Percentiles rank a stretch among this genome's conserved stretches.
These are phyloP conservation scores for Drosophila colorata DNA, from an alignment of 2,888 invertebrate species.

Conservation along the genomic window DNA sequence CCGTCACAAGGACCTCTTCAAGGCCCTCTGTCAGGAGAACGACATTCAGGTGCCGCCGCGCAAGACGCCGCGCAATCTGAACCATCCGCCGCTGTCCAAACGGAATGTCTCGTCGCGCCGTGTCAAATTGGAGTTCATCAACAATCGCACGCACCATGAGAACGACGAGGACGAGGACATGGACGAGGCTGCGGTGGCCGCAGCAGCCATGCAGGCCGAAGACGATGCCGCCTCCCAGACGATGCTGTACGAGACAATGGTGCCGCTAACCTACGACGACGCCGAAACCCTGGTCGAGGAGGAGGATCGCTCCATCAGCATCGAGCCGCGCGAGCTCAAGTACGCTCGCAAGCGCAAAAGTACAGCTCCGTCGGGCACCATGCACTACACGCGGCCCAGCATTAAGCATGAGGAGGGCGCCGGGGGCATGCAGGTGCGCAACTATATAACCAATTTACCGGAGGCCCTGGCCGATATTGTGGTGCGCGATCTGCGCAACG, in stretches of 20 bases:
- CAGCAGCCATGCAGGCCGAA: slow-evolving; percentile 74
- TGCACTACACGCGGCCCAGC: slow-evolving; percentile 44
- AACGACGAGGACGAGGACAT: slow-evolving; percentile 70
- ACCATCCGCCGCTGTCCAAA: slow-evolving; percentile 60
- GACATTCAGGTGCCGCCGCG: slow-evolving; percentile 82
- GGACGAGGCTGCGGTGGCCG: slow-evolving; percentile 69
- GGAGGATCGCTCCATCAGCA: slow-evolving; percentile 53
- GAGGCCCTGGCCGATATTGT: slow-evolving; percentile 79
- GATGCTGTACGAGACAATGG: slow-evolving; percentile 80
- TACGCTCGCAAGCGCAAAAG: slow-evolving; percentile 62
- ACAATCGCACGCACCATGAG: slow-evolving; percentile 51
- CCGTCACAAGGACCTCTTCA: slow-evolving; percentile 82
- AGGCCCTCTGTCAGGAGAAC: slow-evolving; percentile 77
- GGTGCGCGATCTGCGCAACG: slow-evolving; percentile 80
- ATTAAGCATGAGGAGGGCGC: slow-evolving; percentile 58
- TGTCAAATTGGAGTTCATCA: slow-evolving; percentile 62
- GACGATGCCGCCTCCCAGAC: slow-evolving; percentile 77
- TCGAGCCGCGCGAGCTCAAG: slow-evolving; percentile 61
- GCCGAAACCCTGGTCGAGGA: slow-evolving; percentile 69
- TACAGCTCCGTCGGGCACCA: slow-evolving; percentile 40
- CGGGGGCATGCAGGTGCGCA: slow-evolving; percentile 27
- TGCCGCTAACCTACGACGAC: slow-evolving; percentile 83
- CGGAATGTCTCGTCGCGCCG: slow-evolving; percentile 53
- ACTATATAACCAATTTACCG: slow-evolving; percentile 64
- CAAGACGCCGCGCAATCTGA: slow-evolving; percentile 67